A percentile compares a stretch with the other conserved stretches of the same genome.
These are phyloP conservation scores for Calidris pygmaea DNA, from an alignment of 2,113 vertebrate species.

Conservation along the genomic window DNA sequence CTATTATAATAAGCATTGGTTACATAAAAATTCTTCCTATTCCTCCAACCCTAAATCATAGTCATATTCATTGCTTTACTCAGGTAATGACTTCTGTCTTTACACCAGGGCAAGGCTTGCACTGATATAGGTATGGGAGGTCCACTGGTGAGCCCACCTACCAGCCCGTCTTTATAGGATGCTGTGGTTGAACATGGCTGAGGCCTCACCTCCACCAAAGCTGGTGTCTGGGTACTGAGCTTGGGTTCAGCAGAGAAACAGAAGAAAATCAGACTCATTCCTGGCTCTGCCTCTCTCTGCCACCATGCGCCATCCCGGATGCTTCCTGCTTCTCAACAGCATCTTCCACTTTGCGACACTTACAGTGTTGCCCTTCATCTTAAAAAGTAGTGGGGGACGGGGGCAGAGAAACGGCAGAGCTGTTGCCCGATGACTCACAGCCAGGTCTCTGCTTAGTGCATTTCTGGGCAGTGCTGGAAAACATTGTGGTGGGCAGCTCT, in stretches of 20 bases:
- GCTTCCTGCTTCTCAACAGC: background rate
- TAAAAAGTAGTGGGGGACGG: background rate
- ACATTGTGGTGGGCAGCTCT: accelerated
- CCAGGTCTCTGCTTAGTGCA: background rate
- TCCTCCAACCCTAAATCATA: background rate
- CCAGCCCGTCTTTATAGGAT: background rate
- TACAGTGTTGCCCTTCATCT: background rate
- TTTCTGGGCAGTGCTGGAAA: background rate
- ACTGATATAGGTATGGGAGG: background rate
- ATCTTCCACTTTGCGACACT: background rate
- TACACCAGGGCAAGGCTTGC: background rate
- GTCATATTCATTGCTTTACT: background rate
- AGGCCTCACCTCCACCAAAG: background rate
- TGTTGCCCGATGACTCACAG: background rate
- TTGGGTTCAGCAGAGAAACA: background rate
- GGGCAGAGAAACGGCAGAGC: background rate
- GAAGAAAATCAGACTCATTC: background rate
- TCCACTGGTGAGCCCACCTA: accelerated
- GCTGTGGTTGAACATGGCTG: background rate
- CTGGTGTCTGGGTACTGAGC: background rate
- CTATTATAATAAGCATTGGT: background rate
- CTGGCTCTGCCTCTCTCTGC: background rate
- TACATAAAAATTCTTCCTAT: background rate
- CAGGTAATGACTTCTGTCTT: background rate
- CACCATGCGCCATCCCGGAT: background rate